Percentiles rank a stretch among this genome's conserved stretches.
Conservation (phyloP, 1,140 invertebrate species). For the Drosophila suzukii region DNA sequence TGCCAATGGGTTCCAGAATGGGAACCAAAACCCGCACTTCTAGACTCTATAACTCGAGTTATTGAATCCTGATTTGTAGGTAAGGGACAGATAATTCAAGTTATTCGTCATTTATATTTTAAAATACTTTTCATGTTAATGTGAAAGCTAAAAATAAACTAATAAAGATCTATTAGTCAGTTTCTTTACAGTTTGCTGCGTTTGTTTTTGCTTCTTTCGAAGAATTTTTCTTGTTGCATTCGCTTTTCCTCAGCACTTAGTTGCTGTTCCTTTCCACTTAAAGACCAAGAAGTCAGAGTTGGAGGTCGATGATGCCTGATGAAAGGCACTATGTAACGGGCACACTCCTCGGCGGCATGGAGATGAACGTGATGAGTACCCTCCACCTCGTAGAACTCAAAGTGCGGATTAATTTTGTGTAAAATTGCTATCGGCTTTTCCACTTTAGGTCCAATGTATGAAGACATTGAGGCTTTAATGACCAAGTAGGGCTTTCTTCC, state of each 20-base stretch:
- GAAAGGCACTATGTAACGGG: constrained; percentile 86
- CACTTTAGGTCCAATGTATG: not conserved
- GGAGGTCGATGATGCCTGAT: constrained; percentile 53
- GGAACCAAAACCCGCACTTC: too few species aligned
- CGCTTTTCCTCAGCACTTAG: constrained; percentile 2
- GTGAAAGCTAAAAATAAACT: too few species aligned
- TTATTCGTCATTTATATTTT: too few species aligned
- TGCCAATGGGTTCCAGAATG: too few species aligned
- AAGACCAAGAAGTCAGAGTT: constrained; percentile 67
- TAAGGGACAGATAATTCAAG: too few species aligned
- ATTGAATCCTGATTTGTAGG: too few species aligned
- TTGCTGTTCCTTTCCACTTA: constrained; percentile 16
- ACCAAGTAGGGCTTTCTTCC: constrained; percentile 61
- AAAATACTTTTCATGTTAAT: too few species aligned
- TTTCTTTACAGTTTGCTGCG: constrained; percentile 27
- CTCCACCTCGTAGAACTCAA: constrained; percentile 85
- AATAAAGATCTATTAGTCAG: too few species aligned
- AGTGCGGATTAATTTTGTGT: constrained; percentile 85
- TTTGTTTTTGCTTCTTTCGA: not conserved
- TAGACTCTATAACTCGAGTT: too few species aligned
- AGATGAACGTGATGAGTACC: constrained; percentile 89
- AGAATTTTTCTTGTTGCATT: constrained; percentile 14
- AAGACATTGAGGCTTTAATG: constrained; percentile 54
- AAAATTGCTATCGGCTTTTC: constrained; percentile 85
- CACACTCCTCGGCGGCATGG: constrained; percentile 86